Conservation (phyloP, 2,797 vertebrate species). For the Delichon dasypus region DNA sequence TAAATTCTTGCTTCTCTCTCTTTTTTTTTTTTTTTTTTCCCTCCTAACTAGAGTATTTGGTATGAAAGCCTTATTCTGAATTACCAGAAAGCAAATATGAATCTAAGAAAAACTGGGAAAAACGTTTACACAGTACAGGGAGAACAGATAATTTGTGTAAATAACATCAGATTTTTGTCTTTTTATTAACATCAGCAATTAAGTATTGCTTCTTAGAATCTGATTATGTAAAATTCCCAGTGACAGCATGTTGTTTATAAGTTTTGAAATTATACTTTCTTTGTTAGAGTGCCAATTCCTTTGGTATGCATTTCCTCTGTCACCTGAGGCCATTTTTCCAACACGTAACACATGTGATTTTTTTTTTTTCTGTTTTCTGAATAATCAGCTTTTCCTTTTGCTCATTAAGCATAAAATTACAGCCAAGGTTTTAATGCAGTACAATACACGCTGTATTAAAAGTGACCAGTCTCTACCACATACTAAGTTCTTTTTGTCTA, state of each 20-base stretch:
- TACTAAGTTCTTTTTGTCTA: conserved; percentile 73
- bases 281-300: conserved; percentile 68
- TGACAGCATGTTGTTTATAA: conserved; percentile 48
- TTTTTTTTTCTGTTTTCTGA: conserved; percentile 70
- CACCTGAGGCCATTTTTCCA: conserved; percentile 79
- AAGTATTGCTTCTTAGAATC: conserved; percentile 37
- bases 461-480: conserved; percentile 74
- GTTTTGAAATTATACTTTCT: conserved; percentile 68
- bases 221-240: conserved; percentile 39
- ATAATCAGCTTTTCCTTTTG: conserved; percentile 80
- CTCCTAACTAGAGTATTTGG: neutral
- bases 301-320: conserved; percentile 71
- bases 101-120: neutral
- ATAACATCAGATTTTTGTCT: neutral
- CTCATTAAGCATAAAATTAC: conserved; percentile 75
- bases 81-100: neutral
- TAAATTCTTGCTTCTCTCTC: neutral
- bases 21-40: neutral
- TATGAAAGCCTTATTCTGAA: neutral
- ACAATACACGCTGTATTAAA: conserved; percentile 75
- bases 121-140: neutral
- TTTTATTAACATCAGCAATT: conserved; percentile 8
- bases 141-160: neutral
- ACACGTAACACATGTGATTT: conserved; percentile 72
- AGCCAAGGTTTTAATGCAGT: conserved; percentile 75